phyloP scores from a whole-genome alignment of 2,797 vertebrate species.

The Steatocranus sp. region DNA sequence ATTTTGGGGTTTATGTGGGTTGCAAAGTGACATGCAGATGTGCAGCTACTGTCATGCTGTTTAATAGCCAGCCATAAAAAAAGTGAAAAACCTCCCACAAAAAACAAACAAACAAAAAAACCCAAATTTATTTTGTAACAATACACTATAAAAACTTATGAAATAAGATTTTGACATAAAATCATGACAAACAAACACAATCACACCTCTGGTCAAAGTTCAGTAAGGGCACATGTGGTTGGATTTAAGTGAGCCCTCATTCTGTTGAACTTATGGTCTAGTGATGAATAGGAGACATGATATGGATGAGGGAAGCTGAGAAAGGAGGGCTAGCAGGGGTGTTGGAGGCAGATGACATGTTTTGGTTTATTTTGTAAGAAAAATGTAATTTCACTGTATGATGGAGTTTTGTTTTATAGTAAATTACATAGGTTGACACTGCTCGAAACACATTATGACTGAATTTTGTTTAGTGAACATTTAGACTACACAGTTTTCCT shows the following conservation, averaged over 20 bases:
- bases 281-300: neutral
- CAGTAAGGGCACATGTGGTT: neutral
- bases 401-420: neutral
- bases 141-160: too few species aligned
- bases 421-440: neutral
- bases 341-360: neutral
- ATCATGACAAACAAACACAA: too few species aligned
- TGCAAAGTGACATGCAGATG: neutral
- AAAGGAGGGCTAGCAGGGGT: neutral
- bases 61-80: neutral
- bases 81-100: too few species aligned
- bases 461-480: neutral
- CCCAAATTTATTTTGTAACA: too few species aligned
- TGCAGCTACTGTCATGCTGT: neutral
- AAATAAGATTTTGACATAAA: too few species aligned
- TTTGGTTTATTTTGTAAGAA: neutral
- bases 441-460: neutral
- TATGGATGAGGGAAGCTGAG: neutral
- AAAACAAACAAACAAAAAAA: too few species aligned
- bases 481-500: neutral
- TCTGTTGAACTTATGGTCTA: neutral
- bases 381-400: neutral
- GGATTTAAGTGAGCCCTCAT: slow-evolving; percentile 34
- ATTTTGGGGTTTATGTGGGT: neutral
- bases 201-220: neutral